Evolutionary conservation across 2,113 vertebrate genomes (phyloP), one percentile per base, ranked within the genome.

Genomic region (Corapipo altera): DNA sequence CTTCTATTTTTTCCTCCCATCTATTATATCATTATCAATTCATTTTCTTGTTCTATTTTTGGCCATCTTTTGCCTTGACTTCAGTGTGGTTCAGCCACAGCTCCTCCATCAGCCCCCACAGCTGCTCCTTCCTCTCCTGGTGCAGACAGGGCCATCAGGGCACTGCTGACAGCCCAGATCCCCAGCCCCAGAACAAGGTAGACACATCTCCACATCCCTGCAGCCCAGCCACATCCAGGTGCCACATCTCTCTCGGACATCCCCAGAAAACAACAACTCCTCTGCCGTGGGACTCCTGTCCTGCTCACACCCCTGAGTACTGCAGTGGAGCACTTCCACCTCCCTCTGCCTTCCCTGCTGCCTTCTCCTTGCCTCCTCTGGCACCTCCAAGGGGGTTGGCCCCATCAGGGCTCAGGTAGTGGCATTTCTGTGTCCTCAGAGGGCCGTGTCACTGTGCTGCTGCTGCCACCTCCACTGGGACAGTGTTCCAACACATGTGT

Each of bases 401-500:
- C 51, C 69, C 30, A 43, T 2, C 8, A 10, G 1, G 20, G 61
- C n/a, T 5, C 71, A 16, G 30, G 26, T 37, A 51, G 48, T n/a
- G 61, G 30, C 54, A 37, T 0, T 66, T 32, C 11, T 41, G 39
- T 41, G 39, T 41, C 16, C 67, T 24, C 41, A 8, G 59, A 32
- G 54, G 46, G 20, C 24, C 3, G 0, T 7, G 30, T 30, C 6
- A 1, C 33, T 1, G 0, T 14, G n/a, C n/a, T 30, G 30, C 61
- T 30, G 32, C 54, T 1, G 32, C 58, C 43, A 35, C 28, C 4
- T 3, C 20, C 22, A 1, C 35, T 7, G 1, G 0, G 1, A 6
- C 22, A 19, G 26, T 8, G 58, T 19, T 54, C 58, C 8, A 32
- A 2, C 8, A 2, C 0, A 0, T 12, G 3, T 1, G 5, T 12